phyloP scores from a whole-genome alignment of 2,888 invertebrate species.

The Steromphala cineraria region DNA sequence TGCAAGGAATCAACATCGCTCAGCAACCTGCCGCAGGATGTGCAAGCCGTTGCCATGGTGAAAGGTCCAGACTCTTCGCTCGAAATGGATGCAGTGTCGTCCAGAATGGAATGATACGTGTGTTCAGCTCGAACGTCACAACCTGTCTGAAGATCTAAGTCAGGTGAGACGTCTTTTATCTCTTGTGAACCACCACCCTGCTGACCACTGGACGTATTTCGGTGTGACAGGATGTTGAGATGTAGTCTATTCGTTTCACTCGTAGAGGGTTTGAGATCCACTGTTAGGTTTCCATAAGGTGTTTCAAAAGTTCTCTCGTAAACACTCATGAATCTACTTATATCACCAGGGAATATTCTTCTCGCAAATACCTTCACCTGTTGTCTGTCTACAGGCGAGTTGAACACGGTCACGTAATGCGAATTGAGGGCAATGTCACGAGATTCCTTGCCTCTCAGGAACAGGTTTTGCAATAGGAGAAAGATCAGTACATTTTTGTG shows the following conservation, averaged over 20 bases:
- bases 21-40: neutral
- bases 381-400: neutral
- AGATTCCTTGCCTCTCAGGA: no score
- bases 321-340: neutral
- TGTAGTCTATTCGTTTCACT: neutral
- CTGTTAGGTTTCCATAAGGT: neutral
- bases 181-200: neutral
- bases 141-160: no score
- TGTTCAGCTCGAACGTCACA: no score
- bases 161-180: neutral
- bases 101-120: no score
- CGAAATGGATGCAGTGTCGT: no score
- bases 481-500: no score
- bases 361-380: neutral
- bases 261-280: neutral
- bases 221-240: neutral
- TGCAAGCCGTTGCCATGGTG: neutral
- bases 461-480: no score
- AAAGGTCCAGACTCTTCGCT: neutral
- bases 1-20: neutral
- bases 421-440: no score
- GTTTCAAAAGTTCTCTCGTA: neutral
- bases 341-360: neutral
- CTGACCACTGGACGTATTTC: neutral
- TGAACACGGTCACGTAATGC: no score